Conservation (phyloP, 2,797 vertebrate species). For the Parauchenoglanis punctatus region DNA sequence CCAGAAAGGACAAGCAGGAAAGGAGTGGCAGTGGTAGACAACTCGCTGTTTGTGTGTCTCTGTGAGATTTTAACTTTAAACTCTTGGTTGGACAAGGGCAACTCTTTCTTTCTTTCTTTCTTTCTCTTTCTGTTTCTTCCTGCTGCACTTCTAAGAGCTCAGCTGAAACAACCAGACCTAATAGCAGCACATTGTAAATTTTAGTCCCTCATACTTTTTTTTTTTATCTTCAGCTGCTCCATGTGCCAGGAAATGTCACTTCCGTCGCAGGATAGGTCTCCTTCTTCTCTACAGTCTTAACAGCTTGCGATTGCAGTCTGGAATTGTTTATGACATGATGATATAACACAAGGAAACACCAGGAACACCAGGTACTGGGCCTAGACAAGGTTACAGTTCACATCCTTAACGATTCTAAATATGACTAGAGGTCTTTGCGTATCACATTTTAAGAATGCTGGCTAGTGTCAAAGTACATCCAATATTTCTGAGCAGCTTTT, state of each 20-base stretch:
- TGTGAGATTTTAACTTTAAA: neutral
- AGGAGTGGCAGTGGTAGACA: constrained; percentile 6
- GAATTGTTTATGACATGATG: constrained; percentile 41
- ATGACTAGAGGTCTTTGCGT: neutral
- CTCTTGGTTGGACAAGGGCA: constrained; percentile 22
- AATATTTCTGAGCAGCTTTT: neutral
- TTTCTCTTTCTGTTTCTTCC: constrained; percentile 20
- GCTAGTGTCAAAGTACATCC: neutral
- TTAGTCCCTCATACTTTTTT: neutral
- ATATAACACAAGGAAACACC: neutral
- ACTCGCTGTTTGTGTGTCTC: constrained; percentile 22
- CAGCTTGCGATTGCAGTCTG: constrained; percentile 19
- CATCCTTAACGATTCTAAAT: neutral
- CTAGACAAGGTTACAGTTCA: neutral
- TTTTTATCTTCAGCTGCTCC: neutral
- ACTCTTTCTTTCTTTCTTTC: constrained; percentile 18
- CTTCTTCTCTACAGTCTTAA: neutral
- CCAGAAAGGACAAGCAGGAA: neutral
- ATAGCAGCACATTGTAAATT: neutral
- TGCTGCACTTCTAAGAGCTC: neutral
- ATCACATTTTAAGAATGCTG: neutral
- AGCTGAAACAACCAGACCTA: neutral
- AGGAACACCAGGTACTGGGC: neutral
- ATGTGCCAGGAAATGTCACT: constrained; percentile 63
- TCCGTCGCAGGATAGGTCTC: constrained; percentile 50